Evolutionary conservation across 2,113 vertebrate species (phyloP).

Genomic region (Thalassarche chlororhynchos): DNA sequence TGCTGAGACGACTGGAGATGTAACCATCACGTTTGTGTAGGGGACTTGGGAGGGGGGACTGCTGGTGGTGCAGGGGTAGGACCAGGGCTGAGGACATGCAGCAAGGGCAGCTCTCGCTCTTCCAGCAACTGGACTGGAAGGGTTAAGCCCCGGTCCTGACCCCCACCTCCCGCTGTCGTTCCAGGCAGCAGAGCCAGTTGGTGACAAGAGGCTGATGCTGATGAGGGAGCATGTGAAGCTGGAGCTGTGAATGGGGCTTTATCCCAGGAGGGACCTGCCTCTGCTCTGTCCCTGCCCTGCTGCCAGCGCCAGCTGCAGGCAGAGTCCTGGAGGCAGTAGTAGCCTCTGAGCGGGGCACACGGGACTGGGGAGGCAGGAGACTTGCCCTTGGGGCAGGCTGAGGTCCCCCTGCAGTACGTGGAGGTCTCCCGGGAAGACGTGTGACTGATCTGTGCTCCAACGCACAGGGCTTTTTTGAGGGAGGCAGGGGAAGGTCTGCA

Average conservation of each 20-base stretch:
- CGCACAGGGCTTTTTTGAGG: background rate
- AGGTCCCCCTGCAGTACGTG: fast-evolving
- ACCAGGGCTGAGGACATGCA: background rate
- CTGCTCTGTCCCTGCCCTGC: constrained; percentile 14
- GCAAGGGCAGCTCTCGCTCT: background rate
- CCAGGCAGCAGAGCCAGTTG: constrained; percentile 69
- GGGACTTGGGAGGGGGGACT: background rate
- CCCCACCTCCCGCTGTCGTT: background rate
- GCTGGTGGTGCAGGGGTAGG: background rate
- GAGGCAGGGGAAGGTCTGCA: background rate
- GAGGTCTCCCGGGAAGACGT: background rate
- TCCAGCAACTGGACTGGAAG: background rate
- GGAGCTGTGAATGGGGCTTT: constrained; percentile 66
- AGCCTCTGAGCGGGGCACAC: background rate
- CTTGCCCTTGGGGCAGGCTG: background rate
- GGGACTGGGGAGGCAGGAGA: background rate
- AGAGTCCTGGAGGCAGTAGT: background rate
- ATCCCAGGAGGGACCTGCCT: constrained; percentile 38
- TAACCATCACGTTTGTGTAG: background rate
- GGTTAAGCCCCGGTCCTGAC: constrained; percentile 20
- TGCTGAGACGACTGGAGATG: background rate
- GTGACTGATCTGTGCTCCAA: background rate
- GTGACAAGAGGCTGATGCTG: constrained; percentile 76
- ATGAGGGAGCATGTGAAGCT: constrained; percentile 70
- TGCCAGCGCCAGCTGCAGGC: constrained; percentile 60